Percentiles rank a stretch among this genome's conserved stretches.
Conservation (phyloP, 2,888 invertebrate species). For the Ectemnius lituratus region DNA sequence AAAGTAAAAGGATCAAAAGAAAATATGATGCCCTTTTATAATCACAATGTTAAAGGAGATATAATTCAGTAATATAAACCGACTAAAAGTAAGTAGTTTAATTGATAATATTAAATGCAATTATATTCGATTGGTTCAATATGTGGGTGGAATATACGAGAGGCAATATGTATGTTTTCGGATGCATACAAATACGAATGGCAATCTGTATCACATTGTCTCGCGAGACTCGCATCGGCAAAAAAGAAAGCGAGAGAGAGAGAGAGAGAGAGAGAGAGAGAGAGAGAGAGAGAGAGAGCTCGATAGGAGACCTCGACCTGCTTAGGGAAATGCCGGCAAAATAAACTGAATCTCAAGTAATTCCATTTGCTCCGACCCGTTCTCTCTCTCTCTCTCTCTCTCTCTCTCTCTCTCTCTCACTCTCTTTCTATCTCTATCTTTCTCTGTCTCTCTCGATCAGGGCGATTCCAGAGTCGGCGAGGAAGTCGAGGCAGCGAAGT, state of each 20-base stretch:
- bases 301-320: slow-evolving; percentile 6
- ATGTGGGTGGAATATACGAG: too few species aligned
- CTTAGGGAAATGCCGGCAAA: background rate
- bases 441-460: background rate
- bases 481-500: background rate
- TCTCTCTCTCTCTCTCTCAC: too few species aligned
- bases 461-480: background rate
- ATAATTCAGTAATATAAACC: too few species aligned
- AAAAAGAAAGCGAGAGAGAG: background rate
- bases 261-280: background rate
- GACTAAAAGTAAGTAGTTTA: too few species aligned
- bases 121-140: too few species aligned
- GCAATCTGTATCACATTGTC: background rate
- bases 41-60: too few species aligned
- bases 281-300: background rate
- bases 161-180: too few species aligned
- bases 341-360: slow-evolving; percentile 21
- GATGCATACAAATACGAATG: too few species aligned
- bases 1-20: too few species aligned
- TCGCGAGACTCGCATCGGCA: background rate
- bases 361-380: slow-evolving; percentile 9
- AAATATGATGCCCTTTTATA: too few species aligned
- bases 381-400: too few species aligned
- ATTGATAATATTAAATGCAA: too few species aligned
- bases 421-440: background rate